A percentile compares a stretch with the other conserved stretches of the same genome.
These are phyloP conservation scores for Hozukius guyotensis DNA, from an alignment of 2,797 vertebrate species.

Conservation along the genomic window DNA sequence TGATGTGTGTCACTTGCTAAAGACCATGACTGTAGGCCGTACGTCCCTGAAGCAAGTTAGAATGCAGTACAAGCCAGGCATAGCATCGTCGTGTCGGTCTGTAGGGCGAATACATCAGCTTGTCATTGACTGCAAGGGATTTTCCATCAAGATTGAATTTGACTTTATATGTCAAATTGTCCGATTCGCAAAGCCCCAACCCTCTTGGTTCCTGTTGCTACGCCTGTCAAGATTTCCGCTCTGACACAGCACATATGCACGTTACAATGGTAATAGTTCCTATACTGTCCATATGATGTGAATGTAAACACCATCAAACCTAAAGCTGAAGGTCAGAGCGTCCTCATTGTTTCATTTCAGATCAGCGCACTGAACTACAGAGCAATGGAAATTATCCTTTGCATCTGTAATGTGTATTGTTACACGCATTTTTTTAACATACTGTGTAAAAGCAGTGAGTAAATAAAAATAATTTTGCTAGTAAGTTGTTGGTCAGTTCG, in stretches of 20 bases:
- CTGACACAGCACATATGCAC: background rate
- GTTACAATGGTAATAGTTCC: background rate
- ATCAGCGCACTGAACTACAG: background rate
- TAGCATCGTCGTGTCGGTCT: background rate
- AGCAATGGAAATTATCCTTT: background rate
- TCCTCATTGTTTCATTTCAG: background rate
- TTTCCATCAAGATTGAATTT: background rate
- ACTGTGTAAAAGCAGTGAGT: background rate
- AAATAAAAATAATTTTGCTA: background rate
- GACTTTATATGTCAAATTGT: background rate
- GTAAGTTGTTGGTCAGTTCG: background rate
- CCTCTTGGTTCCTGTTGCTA: background rate
- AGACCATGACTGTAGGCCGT: background rate
- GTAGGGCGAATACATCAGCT: background rate
- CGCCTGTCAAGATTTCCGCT: background rate
- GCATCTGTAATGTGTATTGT: background rate
- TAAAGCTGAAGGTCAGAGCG: background rate
- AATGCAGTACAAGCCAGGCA: background rate
- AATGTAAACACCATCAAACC: background rate
- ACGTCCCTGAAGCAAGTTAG: background rate
- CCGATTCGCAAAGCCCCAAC: background rate
- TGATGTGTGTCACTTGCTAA: slow-evolving; percentile 3
- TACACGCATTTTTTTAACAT: background rate
- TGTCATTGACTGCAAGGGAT: background rate
- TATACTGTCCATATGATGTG: background rate